A percentile compares a stretch with the other conserved stretches of the same genome.
phyloP scores from a whole-genome alignment of 2,888 invertebrate species.

The Plebejus argus region DNA sequence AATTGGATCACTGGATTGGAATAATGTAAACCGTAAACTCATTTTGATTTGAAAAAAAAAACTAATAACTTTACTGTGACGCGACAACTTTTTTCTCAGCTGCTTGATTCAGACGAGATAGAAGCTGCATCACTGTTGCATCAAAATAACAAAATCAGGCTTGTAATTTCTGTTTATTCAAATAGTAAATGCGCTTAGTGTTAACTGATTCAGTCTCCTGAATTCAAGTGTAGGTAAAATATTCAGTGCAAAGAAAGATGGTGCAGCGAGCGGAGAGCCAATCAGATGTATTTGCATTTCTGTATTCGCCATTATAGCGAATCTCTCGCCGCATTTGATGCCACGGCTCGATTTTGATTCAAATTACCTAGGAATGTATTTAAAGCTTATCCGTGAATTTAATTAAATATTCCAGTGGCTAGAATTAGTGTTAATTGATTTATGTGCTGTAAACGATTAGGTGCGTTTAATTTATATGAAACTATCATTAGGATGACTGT shows the following conservation, averaged over 20 bases:
- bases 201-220: slow-evolving; percentile 42
- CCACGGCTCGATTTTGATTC: slow-evolving; percentile 48
- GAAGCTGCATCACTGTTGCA: not conserved
- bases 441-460: slow-evolving; percentile 1
- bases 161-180: slow-evolving; percentile 45
- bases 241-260: slow-evolving; percentile 48
- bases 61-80: no score
- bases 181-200: slow-evolving; percentile 45
- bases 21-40: no score
- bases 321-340: slow-evolving; percentile 48
- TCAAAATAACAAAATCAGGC: not conserved
- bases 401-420: slow-evolving; percentile 44
- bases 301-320: slow-evolving; percentile 57
- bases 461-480: not conserved
- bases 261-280: slow-evolving; percentile 49
- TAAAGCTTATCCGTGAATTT: slow-evolving; percentile 50
- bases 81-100: no score
- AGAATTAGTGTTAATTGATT: not conserved
- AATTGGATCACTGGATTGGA: no score
- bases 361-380: slow-evolving; percentile 56
- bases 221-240: slow-evolving; percentile 45
- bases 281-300: slow-evolving; percentile 66
- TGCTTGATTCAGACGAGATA: no score
- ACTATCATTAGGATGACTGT: not conserved
- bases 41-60: no score